Base-by-base conservation (phyloP, 23 tunicate genomes). In the Halocynthia roretzi region DNA sequence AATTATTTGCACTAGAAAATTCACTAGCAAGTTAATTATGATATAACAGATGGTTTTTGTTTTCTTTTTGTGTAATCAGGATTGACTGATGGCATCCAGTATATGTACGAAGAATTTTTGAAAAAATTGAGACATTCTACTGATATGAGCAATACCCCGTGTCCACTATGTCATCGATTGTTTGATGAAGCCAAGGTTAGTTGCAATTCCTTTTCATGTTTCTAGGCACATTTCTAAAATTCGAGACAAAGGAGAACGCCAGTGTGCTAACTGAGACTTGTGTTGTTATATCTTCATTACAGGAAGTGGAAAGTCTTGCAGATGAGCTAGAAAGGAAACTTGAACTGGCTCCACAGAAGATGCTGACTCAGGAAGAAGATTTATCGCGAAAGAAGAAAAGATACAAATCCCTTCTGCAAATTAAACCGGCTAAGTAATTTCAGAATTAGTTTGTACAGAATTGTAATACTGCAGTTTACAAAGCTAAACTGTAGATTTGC, bases 121-220 rank as follows among this genome's bases (percentile, higher is more conserved):
- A 65, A 75, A 17, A 84, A 92, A 17, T 48, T 92, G 68, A 72
- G 56, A 62, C 23, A 53, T 6, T 86, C 78, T 0, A 60, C 53
- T 48, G 87, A 76, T 69, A 84, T 83, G 60, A 21, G 22, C 19
- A 84, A 86, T 23, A 67, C 77, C 21, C 83, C 98, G 6, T 92
- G 98, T 64, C 98, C 98, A 56, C 63, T 92, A 65, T 92, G 98
- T 60, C 87, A 81, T 50, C 78, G 98, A 0, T 52, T 80, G n/a
- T 92, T 92, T 74, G 98, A 92, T 56, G 89, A 92, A 62, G 23
- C 88, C 12, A 18, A 83, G 51, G 94, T 87, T 23, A 50, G 76
- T 72, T 20, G 14, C 1, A 58, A 58, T n/a, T 58, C 63, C 2
- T 58, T 58, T 58, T 58, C 17, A 58, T 58, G 15, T 14, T 58